Percentiles rank a stretch among this genome's conserved stretches.
Evolutionary conservation across 2,113 vertebrate genomes (phyloP).

Genomic region (Spheniscus mendiculus): DNA sequence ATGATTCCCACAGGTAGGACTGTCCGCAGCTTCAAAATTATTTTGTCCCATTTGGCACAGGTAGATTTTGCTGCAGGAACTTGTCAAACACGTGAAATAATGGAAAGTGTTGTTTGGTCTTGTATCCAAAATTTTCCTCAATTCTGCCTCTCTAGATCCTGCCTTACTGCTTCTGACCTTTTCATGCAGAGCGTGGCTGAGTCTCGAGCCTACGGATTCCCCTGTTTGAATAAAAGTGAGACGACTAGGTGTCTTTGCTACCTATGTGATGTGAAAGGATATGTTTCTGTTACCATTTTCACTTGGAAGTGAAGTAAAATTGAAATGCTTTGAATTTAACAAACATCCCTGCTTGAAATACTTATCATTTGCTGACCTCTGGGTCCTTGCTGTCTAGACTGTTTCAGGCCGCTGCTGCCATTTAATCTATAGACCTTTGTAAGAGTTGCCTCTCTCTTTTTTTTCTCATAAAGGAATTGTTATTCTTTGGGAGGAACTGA

Average conservation of each 20-base stretch:
- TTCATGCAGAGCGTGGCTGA: background rate
- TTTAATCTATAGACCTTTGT: background rate
- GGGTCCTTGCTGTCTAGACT: background rate
- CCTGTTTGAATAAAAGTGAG: background rate
- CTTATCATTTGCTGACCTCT: background rate
- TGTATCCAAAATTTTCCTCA: background rate
- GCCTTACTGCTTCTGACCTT: background rate
- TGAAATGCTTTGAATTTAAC: constrained; percentile 15
- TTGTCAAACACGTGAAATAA: background rate
- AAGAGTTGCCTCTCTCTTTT: background rate
- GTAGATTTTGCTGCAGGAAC: background rate
- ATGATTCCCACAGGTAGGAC: background rate
- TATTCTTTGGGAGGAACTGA: background rate
- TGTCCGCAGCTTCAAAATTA: background rate
- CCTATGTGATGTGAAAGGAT: background rate
- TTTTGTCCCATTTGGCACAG: background rate
- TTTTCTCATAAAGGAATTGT: background rate
- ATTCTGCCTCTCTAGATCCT: background rate
- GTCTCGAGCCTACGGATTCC: background rate
- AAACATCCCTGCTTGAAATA: constrained; percentile 14
- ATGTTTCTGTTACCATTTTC: background rate
- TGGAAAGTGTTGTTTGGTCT: background rate
- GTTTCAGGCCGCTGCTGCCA: background rate
- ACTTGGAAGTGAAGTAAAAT: background rate
- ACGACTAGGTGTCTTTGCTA: background rate